Evolutionary conservation across 2,888 invertebrate species (phyloP), one percentile per base, ranked within the genome.

Genomic region (Drosophila tripunctata): DNA sequence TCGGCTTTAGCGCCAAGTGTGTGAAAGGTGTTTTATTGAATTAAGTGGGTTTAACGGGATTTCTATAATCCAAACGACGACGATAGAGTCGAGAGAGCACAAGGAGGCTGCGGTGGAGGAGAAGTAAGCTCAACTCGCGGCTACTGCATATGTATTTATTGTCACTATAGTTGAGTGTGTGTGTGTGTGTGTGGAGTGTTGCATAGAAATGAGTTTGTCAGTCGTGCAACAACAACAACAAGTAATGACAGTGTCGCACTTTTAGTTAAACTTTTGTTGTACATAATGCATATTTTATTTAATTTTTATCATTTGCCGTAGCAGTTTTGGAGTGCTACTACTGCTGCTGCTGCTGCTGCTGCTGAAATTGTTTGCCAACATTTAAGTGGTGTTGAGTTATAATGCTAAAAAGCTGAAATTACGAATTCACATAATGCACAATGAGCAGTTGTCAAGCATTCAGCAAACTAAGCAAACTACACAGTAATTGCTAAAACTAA

Each of bases 11-110:
- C 73, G 82, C 62, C 81, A 84, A 87, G 81, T 82, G 87, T 87
- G 85, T 84, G 87, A 87, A 83, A 87, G 83, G 83, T 83, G 83
- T 87, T 83, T 83, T 87, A 83, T 83, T 83, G 88, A 83, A 83
- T 83, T 83, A 83, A 83, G 83, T 83, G 86, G 88, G 88, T 73
- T 83, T 83, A 83, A 83, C 83, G 77, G 83, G 86, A 83, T 83
- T 87, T 83, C 83, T 83, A 85, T 83, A 83, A 83, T 87, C 82
- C 85, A 76, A 70, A 61, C 82, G 35, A 54, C 63, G 63, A 60
- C 33, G 62, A 24, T 54, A 44, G 62, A 56, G 57, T 35, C 21
- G 21, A 15, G 8, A 6, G n/a, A 12, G 15, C 14, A 8, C 4
- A 21, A 21, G 10, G n/a, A 7, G 7, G 21, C n/a, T 12, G 0